Evolutionary conservation across 2,113 vertebrate species (phyloP), one percentile per base, ranked within the genome.

Genomic region (Platichthys flesus): DNA sequence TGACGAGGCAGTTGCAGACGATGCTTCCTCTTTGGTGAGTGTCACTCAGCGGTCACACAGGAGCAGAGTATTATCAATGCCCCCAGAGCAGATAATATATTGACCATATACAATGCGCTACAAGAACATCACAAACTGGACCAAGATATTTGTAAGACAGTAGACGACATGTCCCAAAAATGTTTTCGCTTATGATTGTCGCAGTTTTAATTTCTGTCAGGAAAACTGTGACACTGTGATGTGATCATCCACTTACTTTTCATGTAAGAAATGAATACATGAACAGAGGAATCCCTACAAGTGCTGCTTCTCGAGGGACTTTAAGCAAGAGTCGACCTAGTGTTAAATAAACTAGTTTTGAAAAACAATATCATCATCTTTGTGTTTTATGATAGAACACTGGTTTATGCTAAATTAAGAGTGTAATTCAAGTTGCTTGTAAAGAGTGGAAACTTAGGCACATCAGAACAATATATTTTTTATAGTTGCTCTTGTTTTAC

Each of bases 1-100:
- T 0, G 54, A 21, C 0, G 65, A 84, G 9, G 52, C 37, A 9
- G 81, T 45, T 15, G 10, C 28, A 0, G 90, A 93, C 0, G 81
- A 90, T 16, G 76, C 63, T 8, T 60, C 84, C 28, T 40, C 77
- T 57, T 82, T 92, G 92, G 94, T 95, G 75, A 90, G 84, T 26
- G 60, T 15, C 10, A 15, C 3, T 18, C 20, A 2, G 26, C 4
- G 18, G 58, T 73, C 51, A 63, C 23, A 18, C 2, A 28, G 14
- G 23, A 64, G 40, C 31, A 31, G 31, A 31, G 31, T 31, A 31
- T 31, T 1, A 7, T 6, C 6, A 5, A 31, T 31, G 31, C 6
- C 31, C 31, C 5, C 5, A 31, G 31, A 31, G 31, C 9, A 20
- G 45, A 47, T 9, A 0, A 42, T 12, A 47, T 67, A 60, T 31